These are phyloP conservation scores for Busseola fusca DNA, from an alignment of 2,888 invertebrate species.

Conservation along the genomic window DNA sequence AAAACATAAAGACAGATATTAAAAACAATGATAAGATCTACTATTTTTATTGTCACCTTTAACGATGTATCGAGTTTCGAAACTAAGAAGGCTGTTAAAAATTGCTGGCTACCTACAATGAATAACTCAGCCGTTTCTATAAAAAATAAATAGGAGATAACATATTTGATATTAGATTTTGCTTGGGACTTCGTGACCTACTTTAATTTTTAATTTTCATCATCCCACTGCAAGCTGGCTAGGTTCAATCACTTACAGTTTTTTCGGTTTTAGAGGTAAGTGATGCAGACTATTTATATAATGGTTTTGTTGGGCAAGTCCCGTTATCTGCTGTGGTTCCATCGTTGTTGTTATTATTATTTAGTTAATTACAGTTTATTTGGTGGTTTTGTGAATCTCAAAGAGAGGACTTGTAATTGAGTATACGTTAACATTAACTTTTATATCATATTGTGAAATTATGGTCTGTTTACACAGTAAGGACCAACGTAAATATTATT, in stretches of 20 bases:
- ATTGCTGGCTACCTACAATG: conserved; percentile 48
- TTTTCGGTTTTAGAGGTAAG: neutral
- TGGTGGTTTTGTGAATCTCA: neutral
- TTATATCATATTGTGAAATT: conserved; percentile 33
- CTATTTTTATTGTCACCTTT: conserved; percentile 64
- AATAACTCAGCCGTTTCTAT: conserved; percentile 26
- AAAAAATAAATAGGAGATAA: neutral
- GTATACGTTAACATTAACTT: conserved; percentile 2
- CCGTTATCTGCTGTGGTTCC: neutral
- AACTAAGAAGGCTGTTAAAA: conserved; percentile 44
- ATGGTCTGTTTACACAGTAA: conserved; percentile 42
- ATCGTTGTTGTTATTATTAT: neutral
- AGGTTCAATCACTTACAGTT: neutral
- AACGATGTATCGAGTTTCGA: conserved; percentile 70
- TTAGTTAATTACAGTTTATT: neutral
- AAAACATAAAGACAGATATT: conserved; percentile 40
- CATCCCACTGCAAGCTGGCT: neutral
- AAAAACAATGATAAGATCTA: conserved; percentile 61
- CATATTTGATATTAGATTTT: conserved; percentile 1
- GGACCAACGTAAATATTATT: conserved; percentile 51
- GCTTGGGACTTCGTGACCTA: neutral
- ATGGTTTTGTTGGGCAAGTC: neutral
- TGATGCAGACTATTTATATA: neutral
- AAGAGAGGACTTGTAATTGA: neutral
- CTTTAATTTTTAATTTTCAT: neutral